phyloP scores from a whole-genome alignment of 2,797 vertebrate genomes.

The Rhynchonycteris naso region DNA sequence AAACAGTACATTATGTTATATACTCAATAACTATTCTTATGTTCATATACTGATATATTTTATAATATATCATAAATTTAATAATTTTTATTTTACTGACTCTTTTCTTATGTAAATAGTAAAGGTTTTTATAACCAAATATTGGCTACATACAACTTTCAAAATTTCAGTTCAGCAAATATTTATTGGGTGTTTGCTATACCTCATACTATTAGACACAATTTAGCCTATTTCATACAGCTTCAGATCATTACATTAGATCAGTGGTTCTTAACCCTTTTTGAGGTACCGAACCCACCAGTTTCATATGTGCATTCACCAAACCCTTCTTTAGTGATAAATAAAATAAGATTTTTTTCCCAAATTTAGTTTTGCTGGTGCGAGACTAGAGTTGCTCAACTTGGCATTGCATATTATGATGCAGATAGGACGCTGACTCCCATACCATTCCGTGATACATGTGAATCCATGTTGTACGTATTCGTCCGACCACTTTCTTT shows the following conservation, averaged over 20 bases:
- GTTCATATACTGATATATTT: background rate
- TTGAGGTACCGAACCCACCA: too few relatives aligned
- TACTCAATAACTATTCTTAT: background rate
- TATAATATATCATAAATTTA: background rate
- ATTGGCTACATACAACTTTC: background rate
- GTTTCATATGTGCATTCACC: too few relatives aligned
- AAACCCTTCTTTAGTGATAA: too few relatives aligned
- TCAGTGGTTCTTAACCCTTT: background rate
- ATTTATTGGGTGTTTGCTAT: background rate
- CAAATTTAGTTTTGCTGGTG: too few relatives aligned
- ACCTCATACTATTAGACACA: background rate
- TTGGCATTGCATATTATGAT: too few relatives aligned
- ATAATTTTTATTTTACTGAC: background rate
- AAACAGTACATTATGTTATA: background rate
- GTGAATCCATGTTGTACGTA: too few relatives aligned
- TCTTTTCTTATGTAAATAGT: background rate
- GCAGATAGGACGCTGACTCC: too few relatives aligned
- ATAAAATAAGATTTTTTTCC: too few relatives aligned
- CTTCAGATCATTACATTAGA: background rate
- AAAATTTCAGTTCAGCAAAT: background rate
- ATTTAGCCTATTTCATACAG: background rate
- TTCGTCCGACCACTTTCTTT: too few relatives aligned
- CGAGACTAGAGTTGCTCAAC: too few relatives aligned
- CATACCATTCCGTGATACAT: too few relatives aligned
- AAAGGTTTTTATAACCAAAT: background rate